Conservation (phyloP, 2,888 invertebrate species). For the Aleiodes alternator region DNA sequence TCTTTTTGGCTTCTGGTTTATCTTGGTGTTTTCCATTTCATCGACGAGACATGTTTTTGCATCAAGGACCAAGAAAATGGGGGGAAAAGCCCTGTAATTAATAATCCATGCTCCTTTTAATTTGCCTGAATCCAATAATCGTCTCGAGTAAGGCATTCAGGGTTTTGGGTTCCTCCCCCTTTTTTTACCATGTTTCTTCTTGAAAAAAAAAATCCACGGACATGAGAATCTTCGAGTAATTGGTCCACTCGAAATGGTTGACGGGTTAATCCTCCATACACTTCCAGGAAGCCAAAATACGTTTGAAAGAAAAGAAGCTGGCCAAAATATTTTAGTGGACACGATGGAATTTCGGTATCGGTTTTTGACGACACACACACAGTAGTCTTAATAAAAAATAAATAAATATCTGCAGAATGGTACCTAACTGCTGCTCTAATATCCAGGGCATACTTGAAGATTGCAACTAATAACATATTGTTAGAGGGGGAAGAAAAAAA, state of each 20-base stretch:
- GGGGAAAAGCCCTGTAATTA: constrained; percentile 34
- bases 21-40: too few relatives aligned
- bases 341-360: constrained; percentile 43
- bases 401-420: constrained; percentile 5
- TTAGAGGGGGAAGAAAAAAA: not conserved
- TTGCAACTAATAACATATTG: not conserved
- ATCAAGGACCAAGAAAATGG: not conserved
- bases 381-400: not conserved
- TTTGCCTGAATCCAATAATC: constrained; percentile 26
- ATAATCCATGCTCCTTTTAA: constrained; percentile 48
- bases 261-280: constrained; percentile 72
- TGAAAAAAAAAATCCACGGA: constrained; percentile 8
- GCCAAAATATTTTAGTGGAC: constrained; percentile 43
- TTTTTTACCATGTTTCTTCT: constrained; percentile 20
- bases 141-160: not conserved
- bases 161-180: not conserved
- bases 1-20: not conserved
- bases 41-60: not conserved
- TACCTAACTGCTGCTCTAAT: not conserved
- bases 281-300: constrained; percentile 66
- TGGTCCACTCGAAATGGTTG: constrained; percentile 65
- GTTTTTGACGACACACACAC: not conserved
- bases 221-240: constrained; percentile 32
- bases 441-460: not conserved
- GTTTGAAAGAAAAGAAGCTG: constrained; percentile 48